phyloP scores from a whole-genome alignment of 2,797 vertebrate genomes.

The Pseudochirops corinnae region DNA sequence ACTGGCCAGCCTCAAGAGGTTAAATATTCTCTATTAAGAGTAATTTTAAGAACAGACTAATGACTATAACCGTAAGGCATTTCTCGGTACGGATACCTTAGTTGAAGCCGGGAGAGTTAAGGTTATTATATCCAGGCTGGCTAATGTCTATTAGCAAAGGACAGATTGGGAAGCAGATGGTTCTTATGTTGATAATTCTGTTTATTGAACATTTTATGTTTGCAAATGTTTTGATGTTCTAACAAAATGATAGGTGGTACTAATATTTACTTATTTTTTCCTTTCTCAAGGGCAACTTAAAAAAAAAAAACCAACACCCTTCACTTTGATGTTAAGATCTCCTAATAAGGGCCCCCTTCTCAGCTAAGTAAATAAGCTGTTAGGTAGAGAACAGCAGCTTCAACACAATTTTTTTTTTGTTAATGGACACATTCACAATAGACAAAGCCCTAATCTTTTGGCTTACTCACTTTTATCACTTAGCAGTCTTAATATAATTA shows the following conservation, averaged over 20 bases:
- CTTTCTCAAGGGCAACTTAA: not conserved
- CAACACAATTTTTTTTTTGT: conserved; percentile 34
- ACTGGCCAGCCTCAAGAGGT: not conserved
- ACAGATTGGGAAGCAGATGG: conserved; percentile 58
- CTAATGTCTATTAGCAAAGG: conserved; percentile 60
- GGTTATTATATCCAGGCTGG: conserved; percentile 27
- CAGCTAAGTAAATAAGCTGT: conserved; percentile 59
- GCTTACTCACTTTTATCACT: not conserved
- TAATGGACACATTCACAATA: conserved; percentile 18
- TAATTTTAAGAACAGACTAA: conserved; percentile 62
- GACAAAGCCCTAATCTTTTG: not conserved
- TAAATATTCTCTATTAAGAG: conserved; percentile 41
- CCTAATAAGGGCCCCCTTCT: conserved; percentile 61
- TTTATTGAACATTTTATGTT: conserved; percentile 22
- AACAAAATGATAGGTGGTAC: not conserved
- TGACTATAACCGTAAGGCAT: conserved; percentile 32
- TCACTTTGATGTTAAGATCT: conserved; percentile 61
- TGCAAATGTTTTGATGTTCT: not conserved
- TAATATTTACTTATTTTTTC: not conserved
- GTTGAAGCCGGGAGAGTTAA: conserved; percentile 45
- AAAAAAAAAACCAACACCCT: not conserved
- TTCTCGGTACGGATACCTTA: not conserved
- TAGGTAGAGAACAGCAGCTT: conserved; percentile 41
- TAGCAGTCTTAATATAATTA: not conserved
- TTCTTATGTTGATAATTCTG: conserved; percentile 48